Conservation (phyloP, 2,888 invertebrate species). For the Spatulosminthurus flaviceps region DNA sequence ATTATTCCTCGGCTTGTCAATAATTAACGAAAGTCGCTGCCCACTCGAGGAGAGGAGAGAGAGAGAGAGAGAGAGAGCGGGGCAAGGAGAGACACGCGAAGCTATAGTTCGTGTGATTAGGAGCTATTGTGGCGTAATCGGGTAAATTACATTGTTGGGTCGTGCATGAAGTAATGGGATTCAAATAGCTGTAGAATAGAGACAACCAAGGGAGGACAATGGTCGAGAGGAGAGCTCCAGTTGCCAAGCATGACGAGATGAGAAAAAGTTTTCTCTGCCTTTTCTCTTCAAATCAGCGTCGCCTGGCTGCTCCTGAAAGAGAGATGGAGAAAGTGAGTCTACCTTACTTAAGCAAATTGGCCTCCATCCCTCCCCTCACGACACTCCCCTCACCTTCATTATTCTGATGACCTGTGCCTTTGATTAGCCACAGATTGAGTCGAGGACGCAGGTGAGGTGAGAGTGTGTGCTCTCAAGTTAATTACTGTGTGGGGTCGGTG, state of each 20-base stretch:
- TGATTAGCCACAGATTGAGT: too few relatives aligned
- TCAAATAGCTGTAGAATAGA: not conserved
- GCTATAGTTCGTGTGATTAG: not conserved
- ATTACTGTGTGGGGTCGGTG: not conserved
- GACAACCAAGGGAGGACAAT: constrained; percentile 16
- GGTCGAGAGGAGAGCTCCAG: not conserved
- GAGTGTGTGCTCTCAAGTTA: constrained; percentile 1
- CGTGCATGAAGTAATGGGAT: constrained; percentile 19
- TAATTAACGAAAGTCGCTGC: too few relatives aligned
- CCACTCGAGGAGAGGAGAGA: too few relatives aligned
- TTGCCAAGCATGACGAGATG: constrained; percentile 49
- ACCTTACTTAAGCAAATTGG: constrained; percentile 4
- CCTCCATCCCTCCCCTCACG: too few relatives aligned
- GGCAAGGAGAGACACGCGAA: not conserved
- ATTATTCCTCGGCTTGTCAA: not conserved
- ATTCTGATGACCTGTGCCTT: too few relatives aligned
- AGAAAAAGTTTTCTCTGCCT: constrained; percentile 55
- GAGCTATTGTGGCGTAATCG: not conserved
- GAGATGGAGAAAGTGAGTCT: constrained; percentile 6
- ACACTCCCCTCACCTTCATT: too few relatives aligned
- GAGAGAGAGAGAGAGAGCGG: too few relatives aligned
- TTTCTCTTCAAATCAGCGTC: constrained; percentile 50
- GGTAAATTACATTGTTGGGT: constrained; percentile 35
- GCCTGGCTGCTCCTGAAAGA: constrained; percentile 49
- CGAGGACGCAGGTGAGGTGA: not conserved